phyloP scores from a whole-genome alignment of 35 echinoderm and acorn worm genomes.

The Patiria miniata region DNA sequence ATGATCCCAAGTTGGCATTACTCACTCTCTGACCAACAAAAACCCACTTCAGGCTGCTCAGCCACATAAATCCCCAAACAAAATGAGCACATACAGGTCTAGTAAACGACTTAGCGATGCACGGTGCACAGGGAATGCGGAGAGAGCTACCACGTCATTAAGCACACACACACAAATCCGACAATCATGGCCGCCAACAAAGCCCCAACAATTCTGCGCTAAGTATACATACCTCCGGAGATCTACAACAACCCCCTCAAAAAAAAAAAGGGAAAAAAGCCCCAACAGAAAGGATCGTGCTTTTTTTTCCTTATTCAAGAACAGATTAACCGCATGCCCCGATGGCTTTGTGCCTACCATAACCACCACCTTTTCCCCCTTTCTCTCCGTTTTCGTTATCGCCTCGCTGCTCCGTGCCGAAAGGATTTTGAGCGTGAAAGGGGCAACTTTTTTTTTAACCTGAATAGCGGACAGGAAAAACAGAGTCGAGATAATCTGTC shows the following conservation, averaged over 20 bases:
- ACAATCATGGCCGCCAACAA: slow-evolving; percentile 8
- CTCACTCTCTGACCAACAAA: not conserved
- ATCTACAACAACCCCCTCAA: not conserved
- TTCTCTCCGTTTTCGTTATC: no score
- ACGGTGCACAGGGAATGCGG: not conserved
- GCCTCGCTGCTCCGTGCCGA: not conserved
- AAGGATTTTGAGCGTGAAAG: slow-evolving; percentile 16
- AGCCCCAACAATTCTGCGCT: not conserved
- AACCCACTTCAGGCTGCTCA: not conserved
- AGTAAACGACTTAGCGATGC: no score
- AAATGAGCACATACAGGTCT: not conserved
- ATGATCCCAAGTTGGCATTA: not conserved
- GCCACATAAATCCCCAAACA: slow-evolving; percentile 5
- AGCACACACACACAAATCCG: not conserved
- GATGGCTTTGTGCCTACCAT: slow-evolving; percentile 12
- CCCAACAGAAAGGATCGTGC: no score
- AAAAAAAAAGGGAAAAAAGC: not conserved
- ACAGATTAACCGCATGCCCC: not conserved
- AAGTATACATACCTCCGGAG: not conserved
- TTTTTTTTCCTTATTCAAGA: not conserved
- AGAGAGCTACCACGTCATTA: not conserved
- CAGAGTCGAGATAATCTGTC: slow-evolving; percentile 21
- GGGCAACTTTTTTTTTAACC: no score
- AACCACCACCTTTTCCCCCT: not conserved
- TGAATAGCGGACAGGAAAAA: not conserved